phyloP scores from a whole-genome alignment of 2,888 invertebrate species.

The Gordius sp. region DNA sequence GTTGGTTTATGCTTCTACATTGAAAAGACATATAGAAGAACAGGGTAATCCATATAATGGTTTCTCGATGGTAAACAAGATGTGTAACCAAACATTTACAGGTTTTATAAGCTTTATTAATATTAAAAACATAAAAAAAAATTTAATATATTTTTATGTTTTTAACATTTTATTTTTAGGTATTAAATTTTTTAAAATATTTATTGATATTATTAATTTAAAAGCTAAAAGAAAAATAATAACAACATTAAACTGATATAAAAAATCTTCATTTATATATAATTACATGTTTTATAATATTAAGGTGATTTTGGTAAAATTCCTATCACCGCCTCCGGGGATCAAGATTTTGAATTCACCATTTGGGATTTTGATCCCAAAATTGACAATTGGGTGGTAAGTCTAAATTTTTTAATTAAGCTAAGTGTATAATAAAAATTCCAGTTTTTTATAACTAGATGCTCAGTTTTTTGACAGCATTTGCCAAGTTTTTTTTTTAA shows the following conservation, averaged over 20 bases:
- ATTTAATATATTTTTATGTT: neutral
- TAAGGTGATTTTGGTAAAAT: neutral
- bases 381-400: conserved; percentile 5
- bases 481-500: neutral
- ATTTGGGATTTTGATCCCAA: neutral
- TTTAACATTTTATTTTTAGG: neutral
- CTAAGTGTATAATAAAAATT: neutral
- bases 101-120: neutral
- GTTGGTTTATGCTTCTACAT: neutral
- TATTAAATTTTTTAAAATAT: neutral
- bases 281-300: neutral
- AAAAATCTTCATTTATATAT: neutral
- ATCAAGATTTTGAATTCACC: neutral
- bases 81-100: neutral
- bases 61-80: neutral
- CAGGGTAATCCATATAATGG: neutral
- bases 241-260: neutral
- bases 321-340: neutral
- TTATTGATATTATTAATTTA: neutral
- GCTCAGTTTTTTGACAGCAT: neutral
- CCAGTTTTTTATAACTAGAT: neutral
- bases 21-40: neutral
- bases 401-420: neutral
- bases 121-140: neutral
- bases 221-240: neutral